phyloP scores from a whole-genome alignment of 2,888 invertebrate genomes.

The Eulithis prunata region DNA sequence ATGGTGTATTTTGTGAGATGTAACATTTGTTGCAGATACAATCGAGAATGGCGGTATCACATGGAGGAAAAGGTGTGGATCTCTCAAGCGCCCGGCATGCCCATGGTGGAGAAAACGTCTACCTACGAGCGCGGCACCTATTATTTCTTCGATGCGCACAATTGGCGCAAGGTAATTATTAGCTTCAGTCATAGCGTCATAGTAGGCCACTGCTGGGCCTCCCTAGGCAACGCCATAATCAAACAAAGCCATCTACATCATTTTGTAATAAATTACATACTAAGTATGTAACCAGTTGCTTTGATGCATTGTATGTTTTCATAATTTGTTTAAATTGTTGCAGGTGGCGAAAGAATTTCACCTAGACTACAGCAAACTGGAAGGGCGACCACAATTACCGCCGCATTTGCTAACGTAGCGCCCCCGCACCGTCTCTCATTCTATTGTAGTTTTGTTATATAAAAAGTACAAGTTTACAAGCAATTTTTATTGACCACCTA shows the following conservation, averaged over 20 bases:
- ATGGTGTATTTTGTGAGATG: neutral
- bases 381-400: constrained; percentile 94
- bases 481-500: constrained; percentile 38
- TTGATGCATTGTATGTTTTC: constrained; percentile 12
- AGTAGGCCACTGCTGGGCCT: too few species aligned
- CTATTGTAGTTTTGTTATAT: constrained; percentile 84
- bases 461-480: constrained; percentile 82
- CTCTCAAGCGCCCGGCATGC: constrained; percentile 97
- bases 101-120: constrained; percentile 96
- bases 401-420: constrained; percentile 86
- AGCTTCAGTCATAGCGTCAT: neutral
- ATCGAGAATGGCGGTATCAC: constrained; percentile 99
- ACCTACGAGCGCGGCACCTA: constrained; percentile 99
- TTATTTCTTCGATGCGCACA: constrained; percentile 99
- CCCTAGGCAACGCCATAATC: too few species aligned
- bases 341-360: constrained; percentile 98
- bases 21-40: constrained; percentile 87
- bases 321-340: constrained; percentile 33
- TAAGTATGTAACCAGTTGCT: too few species aligned
- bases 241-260: too few species aligned
- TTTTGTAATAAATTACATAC: too few species aligned
- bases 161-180: constrained; percentile 93
- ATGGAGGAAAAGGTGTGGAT: constrained; percentile 99
- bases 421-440: constrained; percentile 62
- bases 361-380: constrained; percentile 99